Evolutionary conservation across 2,113 vertebrate species (phyloP).

Genomic region (Lipophrys pholis): DNA sequence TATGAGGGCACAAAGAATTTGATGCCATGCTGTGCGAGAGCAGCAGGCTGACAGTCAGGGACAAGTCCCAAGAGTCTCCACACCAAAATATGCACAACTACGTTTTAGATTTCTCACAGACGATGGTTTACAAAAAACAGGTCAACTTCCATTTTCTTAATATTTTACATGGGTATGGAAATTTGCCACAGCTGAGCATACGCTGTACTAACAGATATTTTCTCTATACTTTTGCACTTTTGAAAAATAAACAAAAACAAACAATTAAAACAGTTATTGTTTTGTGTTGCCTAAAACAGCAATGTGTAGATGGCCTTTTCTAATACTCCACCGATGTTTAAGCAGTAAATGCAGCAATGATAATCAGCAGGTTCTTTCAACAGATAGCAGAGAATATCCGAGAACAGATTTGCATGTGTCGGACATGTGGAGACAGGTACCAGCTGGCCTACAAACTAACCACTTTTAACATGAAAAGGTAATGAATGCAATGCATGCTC

Average conservation of each 20-base stretch:
- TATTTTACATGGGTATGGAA: background rate
- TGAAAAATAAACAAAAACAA: too few species aligned
- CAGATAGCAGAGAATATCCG: background rate
- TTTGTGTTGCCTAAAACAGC: background rate
- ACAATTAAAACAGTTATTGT: background rate
- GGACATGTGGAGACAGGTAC: background rate
- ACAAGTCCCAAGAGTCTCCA: slow-evolving; percentile 9
- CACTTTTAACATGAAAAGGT: background rate
- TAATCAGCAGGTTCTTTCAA: too few species aligned
- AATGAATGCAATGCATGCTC: background rate
- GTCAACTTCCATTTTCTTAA: background rate
- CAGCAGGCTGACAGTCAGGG: slow-evolving; percentile 21
- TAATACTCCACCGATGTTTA: too few species aligned
- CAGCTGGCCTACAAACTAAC: background rate
- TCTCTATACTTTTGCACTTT: background rate
- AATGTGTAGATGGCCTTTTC: too few species aligned
- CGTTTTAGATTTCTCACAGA: background rate
- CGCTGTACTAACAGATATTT: background rate
- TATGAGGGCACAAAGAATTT: slow-evolving; percentile 31
- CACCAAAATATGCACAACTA: background rate
- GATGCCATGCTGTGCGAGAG: slow-evolving; percentile 3
- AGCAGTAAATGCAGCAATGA: too few species aligned
- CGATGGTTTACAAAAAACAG: background rate
- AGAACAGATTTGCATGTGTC: background rate
- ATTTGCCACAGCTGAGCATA: background rate